A percentile compares a stretch with the other conserved stretches of the same genome.
Conservation (phyloP, 1,140 invertebrate genomes). For the Probaryconus sp. region DNA sequence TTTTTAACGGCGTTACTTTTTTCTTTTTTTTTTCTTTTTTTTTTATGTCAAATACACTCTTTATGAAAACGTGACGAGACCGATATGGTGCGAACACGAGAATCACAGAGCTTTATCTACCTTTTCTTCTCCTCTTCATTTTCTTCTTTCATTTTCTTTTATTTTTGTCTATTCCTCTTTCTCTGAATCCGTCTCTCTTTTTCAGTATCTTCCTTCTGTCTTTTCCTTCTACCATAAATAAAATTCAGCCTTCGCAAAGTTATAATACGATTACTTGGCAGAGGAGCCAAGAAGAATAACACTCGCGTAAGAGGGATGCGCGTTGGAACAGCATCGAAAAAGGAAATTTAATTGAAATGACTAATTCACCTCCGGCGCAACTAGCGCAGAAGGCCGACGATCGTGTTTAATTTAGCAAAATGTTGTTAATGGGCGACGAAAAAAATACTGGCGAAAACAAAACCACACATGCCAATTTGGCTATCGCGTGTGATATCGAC, state of each 20-base stretch:
- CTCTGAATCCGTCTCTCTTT: slow-evolving; percentile 5
- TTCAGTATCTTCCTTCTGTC: slow-evolving; percentile 1
- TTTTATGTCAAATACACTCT: slow-evolving; percentile 40
- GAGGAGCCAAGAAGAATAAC: slow-evolving; percentile 55
- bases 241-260: slow-evolving; percentile 53
- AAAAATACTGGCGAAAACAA: slow-evolving; percentile 43
- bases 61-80: slow-evolving; percentile 46
- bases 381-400: slow-evolving; percentile 29
- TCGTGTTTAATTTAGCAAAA: slow-evolving; percentile 56
- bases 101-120: slow-evolving; percentile 34
- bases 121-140: slow-evolving; percentile 5
- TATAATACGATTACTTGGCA: slow-evolving; percentile 58
- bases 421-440: slow-evolving; percentile 48
- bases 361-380: slow-evolving; percentile 39
- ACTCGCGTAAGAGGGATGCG: slow-evolving; percentile 32
- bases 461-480: slow-evolving; percentile 42
- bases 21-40: too few relatives aligned
- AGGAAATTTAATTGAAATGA: slow-evolving; percentile 55
- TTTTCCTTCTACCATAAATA: slow-evolving; percentile 38
- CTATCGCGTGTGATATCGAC: slow-evolving; percentile 40
- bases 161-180: not conserved
- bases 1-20: slow-evolving; percentile 49
- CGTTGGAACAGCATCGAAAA: slow-evolving; percentile 30
- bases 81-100: slow-evolving; percentile 11
- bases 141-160: not conserved